Evolutionary conservation across 1,140 invertebrate genomes (phyloP), one percentile per base, ranked within the genome.

Genomic region (Drosophila equinoxialis): DNA sequence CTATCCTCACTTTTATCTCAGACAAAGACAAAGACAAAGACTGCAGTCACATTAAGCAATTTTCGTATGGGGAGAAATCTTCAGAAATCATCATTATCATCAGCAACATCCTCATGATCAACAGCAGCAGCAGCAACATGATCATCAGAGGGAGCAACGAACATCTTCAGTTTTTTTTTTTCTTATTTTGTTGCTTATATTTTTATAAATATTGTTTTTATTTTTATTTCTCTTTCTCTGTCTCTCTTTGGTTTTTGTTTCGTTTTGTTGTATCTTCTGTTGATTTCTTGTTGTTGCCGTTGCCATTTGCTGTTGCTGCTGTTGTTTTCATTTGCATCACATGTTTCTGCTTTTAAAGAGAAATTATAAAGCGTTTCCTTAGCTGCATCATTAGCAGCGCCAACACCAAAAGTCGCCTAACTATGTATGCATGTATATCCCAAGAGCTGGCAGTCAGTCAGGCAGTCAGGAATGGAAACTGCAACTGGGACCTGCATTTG

Each of bases 341-440:
- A 78, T 78, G 76, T 77, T 77, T 74, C 79, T 77, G 83, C 70
- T 81, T 81, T 89, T 89, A 89, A 89, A 89, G 84, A 89, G 84
- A 89, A 89, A 89, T 89, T 89, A 89, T 89, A 89, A 89, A 89
- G 84, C 85, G 84, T 90, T 89, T 89, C 84, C 84, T 89, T 89
- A 90, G 84, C 84, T 89, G 84, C 84, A 89, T 89, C 84, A 89
- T 89, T 89, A 89, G 84, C 84, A 89, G 77, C 84, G 85, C 85
- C 85, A 89, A 89, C 84, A 89, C 84, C 84, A 89, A 90, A 89
- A 90, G 84, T 89, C 84, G 65, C 84, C 83, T 89, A 83, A 86
- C 83, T 87, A 87, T 74, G 68, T 66, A 79, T 68, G 23, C 3
- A 4, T 26, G 23, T 23, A 23, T 23, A 76, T 79, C 62, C 65